Evolutionary conservation across 2,797 vertebrate species (phyloP).

Genomic region (Neostethus bicornis): DNA sequence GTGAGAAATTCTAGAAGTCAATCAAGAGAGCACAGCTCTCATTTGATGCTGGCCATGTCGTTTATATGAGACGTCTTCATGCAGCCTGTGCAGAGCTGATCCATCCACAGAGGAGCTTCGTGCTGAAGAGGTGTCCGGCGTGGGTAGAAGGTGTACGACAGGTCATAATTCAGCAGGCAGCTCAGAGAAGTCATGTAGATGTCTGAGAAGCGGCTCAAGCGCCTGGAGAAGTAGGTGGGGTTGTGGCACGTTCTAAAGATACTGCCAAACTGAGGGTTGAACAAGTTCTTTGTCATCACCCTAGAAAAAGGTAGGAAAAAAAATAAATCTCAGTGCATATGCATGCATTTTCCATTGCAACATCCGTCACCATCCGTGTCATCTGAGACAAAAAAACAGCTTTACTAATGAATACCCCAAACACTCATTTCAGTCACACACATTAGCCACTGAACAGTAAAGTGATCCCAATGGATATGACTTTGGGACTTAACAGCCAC

Average conservation of each 20-base stretch:
- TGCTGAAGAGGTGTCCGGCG: conserved; percentile 87
- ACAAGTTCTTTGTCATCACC: conserved; percentile 85
- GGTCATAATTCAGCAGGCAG: conserved; percentile 86
- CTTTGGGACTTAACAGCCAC: too few species aligned
- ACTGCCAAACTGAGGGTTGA: conserved; percentile 88
- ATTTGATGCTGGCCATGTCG: conserved; percentile 86
- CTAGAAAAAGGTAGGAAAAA: conserved; percentile 47
- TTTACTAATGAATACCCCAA: not conserved
- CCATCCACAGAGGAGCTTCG: conserved; percentile 88
- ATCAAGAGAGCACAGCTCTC: conserved; percentile 41
- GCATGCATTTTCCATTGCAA: not conserved
- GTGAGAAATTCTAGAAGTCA: conserved; percentile 35
- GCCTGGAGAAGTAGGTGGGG: conserved; percentile 87
- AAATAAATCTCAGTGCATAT: not conserved
- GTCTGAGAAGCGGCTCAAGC: conserved; percentile 85
- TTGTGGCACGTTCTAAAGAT: conserved; percentile 88
- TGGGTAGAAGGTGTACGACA: conserved; percentile 83
- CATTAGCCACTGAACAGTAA: not conserved
- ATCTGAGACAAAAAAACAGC: not conserved
- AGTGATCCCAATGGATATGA: not conserved
- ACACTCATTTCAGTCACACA: not conserved
- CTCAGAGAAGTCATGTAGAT: conserved; percentile 87
- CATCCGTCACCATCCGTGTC: not conserved
- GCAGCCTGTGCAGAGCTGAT: conserved; percentile 88
- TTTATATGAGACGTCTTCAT: conserved; percentile 85